Evolutionary conservation across 2,113 vertebrate genomes (phyloP), one percentile per base, ranked within the genome.

Genomic region (Campylomormyrus numenius): DNA sequence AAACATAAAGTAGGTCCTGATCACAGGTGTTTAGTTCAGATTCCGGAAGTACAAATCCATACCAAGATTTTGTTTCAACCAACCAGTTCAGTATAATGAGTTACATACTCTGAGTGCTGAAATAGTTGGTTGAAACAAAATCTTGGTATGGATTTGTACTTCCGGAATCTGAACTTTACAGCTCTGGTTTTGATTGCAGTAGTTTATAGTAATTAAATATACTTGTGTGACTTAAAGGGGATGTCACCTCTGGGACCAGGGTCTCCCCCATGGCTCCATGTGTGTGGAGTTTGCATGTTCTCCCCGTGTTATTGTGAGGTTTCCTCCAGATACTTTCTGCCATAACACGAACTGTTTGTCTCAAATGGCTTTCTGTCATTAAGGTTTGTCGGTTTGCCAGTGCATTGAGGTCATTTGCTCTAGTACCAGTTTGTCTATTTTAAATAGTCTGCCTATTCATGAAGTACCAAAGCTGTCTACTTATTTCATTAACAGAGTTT

Each of bases 401-500:
- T 62, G 9, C 62, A 66, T 11, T 66, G n/a, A 31, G 15, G 70
- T 15, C 35, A 35, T 77, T 77, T 19, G 31, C 15, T 39, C 5
- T 35, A 42, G 74, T 80, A 39, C 19, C 35, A 15, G 35, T 39
- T 42, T n/a, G 56, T 62, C 24, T 62, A 9, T 62, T 62, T 35
- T 74, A 15, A 35, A 35, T 74, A 74, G 66, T 74, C 27, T 35
- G 9, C 11, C 5, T 17, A 7, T 42, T 42, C 74, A 1, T 85
- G n/a, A 9, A 66, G 11, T 19, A 62, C 27, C 53, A 39, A 45
- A 31, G 52, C 21, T 11, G 62, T n/a, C 10, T 31, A 52, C 17
- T n/a, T 89, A 3, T 90, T 85, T n/a, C 77, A n/a, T 86, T 90
- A 77, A 48, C 92, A 99, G 98, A 97, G 94, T 93, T 99, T 99